Evolutionary conservation across 2,888 invertebrate species (phyloP), one percentile per base, ranked within the genome.

Genomic region (Neoscelio sp.): DNA sequence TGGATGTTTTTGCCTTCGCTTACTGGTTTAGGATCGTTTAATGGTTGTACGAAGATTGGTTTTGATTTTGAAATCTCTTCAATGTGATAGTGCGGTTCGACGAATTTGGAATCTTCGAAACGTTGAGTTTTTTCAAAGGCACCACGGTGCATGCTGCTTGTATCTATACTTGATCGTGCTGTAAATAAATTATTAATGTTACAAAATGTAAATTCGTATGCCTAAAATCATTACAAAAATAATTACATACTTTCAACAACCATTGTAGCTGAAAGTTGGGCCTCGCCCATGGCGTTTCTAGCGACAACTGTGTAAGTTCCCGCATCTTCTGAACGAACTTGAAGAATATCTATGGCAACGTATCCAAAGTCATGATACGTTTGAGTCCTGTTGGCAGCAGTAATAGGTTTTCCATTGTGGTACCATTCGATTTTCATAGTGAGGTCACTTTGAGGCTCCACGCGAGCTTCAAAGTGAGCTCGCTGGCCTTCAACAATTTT

Each of bases 291-390:
- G 83, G 95, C 95, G 89, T 99, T 99, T 87, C 96, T 95, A 10
- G 98, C 98, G 18, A 97, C 95, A 48, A 98, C 97, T 0, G 97
- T 97, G 91, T 99, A 99, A 30, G 95, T 94, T 56, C 99, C 99
- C 79, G 96, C 94, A 91, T 99, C 98, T 88, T 98, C 97, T 35
- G 96, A 94, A 78, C 98, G 95, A 12, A 98, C 97, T 90, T 96
- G 97, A 73, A 97, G 92, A 84, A 99, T 97, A 87, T 99, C 99
- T 82, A 99, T 93, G 28, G 98, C 97, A 13, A 99, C 98, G 88
- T 98, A 98, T 73, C 99, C 99, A 91, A 99, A 99, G 91, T 99
- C 98, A 86, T 98, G 96, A 89, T 97, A 96, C 5, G 96, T 97
- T 91, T 97, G 97, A 87, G 97, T 99, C 83, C 99, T 94, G 87